Evolutionary conservation across 1,140 invertebrate genomes (phyloP).

Genomic region (Cepaea nemoralis): DNA sequence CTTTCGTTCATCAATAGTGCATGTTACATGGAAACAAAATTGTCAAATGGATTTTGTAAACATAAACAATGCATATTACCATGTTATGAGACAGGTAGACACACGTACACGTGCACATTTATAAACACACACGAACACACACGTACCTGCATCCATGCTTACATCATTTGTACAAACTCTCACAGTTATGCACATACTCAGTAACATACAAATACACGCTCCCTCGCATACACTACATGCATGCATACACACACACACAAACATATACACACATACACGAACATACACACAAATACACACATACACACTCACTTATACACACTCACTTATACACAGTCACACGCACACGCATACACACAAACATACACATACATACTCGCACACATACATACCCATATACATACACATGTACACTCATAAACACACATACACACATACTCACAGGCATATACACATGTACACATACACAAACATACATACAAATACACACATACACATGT

Average conservation of each 20-base stretch:
- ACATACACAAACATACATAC: constrained; percentile 15
- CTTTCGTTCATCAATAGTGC: too few relatives aligned
- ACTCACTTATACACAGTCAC: too few relatives aligned
- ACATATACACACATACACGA: background rate
- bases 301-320: too few relatives aligned
- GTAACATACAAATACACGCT: background rate
- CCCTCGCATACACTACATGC: background rate
- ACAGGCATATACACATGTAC: constrained; percentile 9
- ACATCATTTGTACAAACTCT: background rate
- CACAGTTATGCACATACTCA: background rate
- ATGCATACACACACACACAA: constrained; percentile 3
- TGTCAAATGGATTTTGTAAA: too few relatives aligned
- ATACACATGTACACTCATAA: background rate
- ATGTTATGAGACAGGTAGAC: too few relatives aligned
- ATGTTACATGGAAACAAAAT: too few relatives aligned
- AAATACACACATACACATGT: background rate
- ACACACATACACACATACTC: background rate
- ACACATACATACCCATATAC: background rate
- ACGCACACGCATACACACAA: background rate
- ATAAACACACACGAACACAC: background rate
- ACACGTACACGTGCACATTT: background rate
- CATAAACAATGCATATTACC: too few relatives aligned
- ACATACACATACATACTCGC: background rate
- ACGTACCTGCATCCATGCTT: background rate
- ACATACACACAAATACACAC: constrained; percentile 1